These are phyloP conservation scores for Spinibarbus caldwelli DNA, from an alignment of 2,797 vertebrate species.

Conservation along the genomic window DNA sequence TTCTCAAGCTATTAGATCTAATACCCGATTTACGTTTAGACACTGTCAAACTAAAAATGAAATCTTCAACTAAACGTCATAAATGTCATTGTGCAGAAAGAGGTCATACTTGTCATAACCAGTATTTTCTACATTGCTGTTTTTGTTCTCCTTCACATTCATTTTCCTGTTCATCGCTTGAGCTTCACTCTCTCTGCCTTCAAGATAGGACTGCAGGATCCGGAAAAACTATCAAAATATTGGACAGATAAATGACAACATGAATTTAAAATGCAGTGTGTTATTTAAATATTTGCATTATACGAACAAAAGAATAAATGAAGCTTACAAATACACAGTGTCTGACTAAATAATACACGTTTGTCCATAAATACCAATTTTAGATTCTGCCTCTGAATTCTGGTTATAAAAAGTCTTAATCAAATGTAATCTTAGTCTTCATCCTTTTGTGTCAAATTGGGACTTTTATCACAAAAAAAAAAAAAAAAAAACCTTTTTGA, in stretches of 20 bases:
- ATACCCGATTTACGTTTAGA: not conserved
- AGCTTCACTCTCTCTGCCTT: slow-evolving; percentile 51
- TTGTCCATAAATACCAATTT: not conserved
- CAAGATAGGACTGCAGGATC: slow-evolving; percentile 60
- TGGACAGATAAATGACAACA: not conserved
- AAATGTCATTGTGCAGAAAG: slow-evolving; percentile 59
- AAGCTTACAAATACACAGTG: not conserved
- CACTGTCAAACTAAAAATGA: not conserved
- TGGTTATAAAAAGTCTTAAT: not conserved
- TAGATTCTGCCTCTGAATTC: not conserved
- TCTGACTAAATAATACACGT: not conserved
- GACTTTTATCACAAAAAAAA: not conserved
- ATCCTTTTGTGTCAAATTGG: not conserved
- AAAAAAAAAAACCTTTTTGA: not conserved
- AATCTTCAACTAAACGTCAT: slow-evolving; percentile 36
- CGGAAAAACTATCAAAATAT: slow-evolving; percentile 57
- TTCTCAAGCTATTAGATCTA: not conserved
- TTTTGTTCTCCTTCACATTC: slow-evolving; percentile 46
- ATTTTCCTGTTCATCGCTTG: slow-evolving; percentile 48
- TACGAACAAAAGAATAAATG: not conserved
- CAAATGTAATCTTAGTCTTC: not conserved
- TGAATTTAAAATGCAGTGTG: not conserved
- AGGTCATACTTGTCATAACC: slow-evolving; percentile 57
- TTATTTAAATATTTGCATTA: not conserved
- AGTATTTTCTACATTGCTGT: slow-evolving; percentile 42